A percentile compares a stretch with the other conserved stretches of the same genome.
Conservation (phyloP, 64 coral and sea anemone species). For the Pocillopora verrucosa region DNA sequence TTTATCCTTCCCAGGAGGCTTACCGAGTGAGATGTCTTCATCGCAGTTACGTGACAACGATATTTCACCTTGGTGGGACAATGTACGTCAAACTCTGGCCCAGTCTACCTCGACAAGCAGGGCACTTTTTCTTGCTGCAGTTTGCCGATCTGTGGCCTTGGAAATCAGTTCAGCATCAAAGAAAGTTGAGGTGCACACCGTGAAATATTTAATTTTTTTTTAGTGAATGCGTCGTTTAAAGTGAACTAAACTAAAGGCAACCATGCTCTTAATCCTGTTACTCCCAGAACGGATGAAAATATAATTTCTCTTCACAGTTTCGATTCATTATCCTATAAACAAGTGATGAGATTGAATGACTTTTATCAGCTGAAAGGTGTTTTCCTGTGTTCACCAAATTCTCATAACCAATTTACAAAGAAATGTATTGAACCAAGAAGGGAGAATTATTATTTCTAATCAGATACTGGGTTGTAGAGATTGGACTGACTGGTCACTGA, state of each 20-base stretch:
- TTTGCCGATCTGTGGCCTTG: slow-evolving; percentile 87
- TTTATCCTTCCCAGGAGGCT: neutral
- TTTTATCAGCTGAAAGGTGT: too few species aligned
- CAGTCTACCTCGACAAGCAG: slow-evolving; percentile 72
- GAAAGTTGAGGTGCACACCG: slow-evolving; percentile 77
- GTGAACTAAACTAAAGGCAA: too few species aligned
- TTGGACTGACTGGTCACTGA: neutral
- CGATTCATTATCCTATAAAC: too few species aligned
- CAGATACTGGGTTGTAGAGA: neutral
- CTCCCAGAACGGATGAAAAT: too few species aligned
- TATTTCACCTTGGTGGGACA: slow-evolving; percentile 91
- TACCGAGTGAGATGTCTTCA: slow-evolving; percentile 10
- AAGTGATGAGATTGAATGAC: too few species aligned
- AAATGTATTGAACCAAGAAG: neutral
- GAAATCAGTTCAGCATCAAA: slow-evolving; percentile 71
- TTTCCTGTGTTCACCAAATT: too few species aligned
- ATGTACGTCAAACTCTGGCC: slow-evolving; percentile 76
- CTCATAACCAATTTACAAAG: too few species aligned
- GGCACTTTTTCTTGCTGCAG: slow-evolving; percentile 64
- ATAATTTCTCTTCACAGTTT: too few species aligned
- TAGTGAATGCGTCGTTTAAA: too few species aligned
- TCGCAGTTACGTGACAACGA: neutral
- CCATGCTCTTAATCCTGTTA: too few species aligned
- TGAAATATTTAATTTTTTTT: too few species aligned
- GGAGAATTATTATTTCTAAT: neutral